These are phyloP conservation scores for Caenorhabditis drosophilae DNA, from an alignment of 2,888 invertebrate genomes.

Conservation along the genomic window DNA sequence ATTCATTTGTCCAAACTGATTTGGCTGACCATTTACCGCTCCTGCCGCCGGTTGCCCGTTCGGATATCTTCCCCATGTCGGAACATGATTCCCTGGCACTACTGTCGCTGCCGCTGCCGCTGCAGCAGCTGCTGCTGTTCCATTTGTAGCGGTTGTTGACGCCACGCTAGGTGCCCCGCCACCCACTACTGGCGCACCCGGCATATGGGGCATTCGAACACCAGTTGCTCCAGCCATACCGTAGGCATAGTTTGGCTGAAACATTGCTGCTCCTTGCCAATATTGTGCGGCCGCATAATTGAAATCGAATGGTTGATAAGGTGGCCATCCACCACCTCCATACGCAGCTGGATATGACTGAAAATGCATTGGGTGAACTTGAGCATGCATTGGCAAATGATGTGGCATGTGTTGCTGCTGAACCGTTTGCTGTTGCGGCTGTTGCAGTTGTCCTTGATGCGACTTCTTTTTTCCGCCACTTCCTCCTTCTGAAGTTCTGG, in stretches of 20 bases:
- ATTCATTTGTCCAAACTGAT: slow-evolving; percentile 1
- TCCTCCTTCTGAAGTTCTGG: background rate
- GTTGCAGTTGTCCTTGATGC: background rate
- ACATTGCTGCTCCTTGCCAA: background rate
- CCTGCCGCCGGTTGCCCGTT: background rate
- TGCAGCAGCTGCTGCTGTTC: background rate
- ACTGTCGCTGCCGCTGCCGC: background rate
- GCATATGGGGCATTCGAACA: too few relatives aligned
- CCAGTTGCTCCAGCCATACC: background rate
- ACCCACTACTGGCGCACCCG: too few relatives aligned
- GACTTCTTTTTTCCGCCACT: background rate
- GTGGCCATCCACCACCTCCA: background rate
- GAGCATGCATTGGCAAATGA: background rate
- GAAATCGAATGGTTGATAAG: background rate
- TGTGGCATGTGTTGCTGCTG: slow-evolving; percentile 2
- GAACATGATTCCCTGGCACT: background rate
- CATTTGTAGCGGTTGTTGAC: background rate
- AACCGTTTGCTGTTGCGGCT: background rate
- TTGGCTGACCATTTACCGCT: background rate
- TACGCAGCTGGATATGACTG: background rate
- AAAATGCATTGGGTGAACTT: background rate
- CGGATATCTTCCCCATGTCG: too few relatives aligned
- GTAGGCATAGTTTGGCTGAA: background rate
- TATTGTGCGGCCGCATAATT: slow-evolving; percentile 2
- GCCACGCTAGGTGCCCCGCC: too few relatives aligned